phyloP scores from a whole-genome alignment of 2,888 invertebrate species.

The Ornithoptera alexandrae region DNA sequence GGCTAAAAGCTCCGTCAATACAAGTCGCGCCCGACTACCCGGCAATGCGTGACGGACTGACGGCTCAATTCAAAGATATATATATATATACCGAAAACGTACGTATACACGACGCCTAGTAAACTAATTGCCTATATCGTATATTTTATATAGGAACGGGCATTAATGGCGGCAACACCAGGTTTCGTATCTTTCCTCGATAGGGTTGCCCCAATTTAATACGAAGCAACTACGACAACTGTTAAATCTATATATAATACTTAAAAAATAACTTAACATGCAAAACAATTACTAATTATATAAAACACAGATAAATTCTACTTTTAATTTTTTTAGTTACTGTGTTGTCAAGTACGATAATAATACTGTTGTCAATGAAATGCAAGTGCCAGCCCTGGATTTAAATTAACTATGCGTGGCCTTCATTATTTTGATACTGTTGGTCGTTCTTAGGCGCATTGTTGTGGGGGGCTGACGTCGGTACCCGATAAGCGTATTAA shows the following conservation, averaged over 20 bases:
- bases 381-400: constrained; percentile 19
- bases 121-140: constrained; percentile 32
- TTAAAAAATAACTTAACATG: no score
- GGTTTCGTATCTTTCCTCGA: not conserved
- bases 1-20: constrained; percentile 4
- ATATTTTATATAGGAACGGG: constrained; percentile 17
- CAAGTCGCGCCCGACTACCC: constrained; percentile 18
- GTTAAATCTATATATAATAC: not conserved
- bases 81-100: constrained; percentile 10
- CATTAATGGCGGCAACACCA: constrained; percentile 17
- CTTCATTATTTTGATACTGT: constrained; percentile 30
- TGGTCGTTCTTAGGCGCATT: constrained; percentile 21
- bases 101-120: constrained; percentile 29
- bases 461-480: constrained; percentile 19
- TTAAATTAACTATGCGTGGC: constrained; percentile 19
- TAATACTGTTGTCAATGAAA: not conserved
- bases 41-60: constrained; percentile 22
- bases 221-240: not conserved
- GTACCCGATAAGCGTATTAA: constrained; percentile 26
- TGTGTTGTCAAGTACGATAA: not conserved
- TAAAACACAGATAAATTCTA: no score
- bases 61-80: constrained; percentile 27
- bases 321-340: no score
- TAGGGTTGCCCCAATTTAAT: constrained; percentile 14
- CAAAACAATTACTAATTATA: no score